phyloP scores from a whole-genome alignment of 2,113 vertebrate species.

The Cochlearius cochlearius region DNA sequence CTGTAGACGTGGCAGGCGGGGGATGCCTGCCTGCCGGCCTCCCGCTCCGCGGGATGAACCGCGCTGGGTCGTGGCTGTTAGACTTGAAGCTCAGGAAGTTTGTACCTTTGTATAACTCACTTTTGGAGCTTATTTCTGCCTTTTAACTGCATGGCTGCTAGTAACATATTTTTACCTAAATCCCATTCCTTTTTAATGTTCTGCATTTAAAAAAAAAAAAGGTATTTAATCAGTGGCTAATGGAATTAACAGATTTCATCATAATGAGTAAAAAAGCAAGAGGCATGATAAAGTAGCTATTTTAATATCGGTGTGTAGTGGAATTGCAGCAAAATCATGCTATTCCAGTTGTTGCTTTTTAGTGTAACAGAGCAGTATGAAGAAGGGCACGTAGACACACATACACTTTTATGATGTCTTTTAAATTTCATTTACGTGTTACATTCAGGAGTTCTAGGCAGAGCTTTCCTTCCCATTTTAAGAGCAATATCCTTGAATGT shows the following conservation, averaged over 20 bases:
- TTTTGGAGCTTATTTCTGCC: not conserved
- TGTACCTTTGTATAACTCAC: not conserved
- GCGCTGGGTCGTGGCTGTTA: not conserved
- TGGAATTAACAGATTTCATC: not conserved
- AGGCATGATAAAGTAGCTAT: not conserved
- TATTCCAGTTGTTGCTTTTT: not conserved
- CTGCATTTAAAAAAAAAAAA: not conserved
- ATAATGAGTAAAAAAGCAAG: not conserved
- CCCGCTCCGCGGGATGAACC: not conserved
- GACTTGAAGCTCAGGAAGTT: not conserved
- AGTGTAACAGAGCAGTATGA: not conserved
- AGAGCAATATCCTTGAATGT: not conserved
- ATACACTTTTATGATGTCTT: not conserved
- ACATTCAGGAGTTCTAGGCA: not conserved
- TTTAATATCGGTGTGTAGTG: not conserved
- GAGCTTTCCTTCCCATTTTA: not conserved
- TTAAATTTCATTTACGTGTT: not conserved
- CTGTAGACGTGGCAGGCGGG: conserved; percentile 64
- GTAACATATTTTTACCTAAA: not conserved
- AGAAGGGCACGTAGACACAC: not conserved
- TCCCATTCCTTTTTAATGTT: not conserved
- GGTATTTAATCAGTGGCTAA: not conserved
- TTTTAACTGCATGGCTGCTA: not conserved
- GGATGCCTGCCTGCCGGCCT: not conserved
- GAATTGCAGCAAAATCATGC: not conserved